phyloP scores from a whole-genome alignment of 1,140 invertebrate genomes.

The Diachasma alloeum region DNA sequence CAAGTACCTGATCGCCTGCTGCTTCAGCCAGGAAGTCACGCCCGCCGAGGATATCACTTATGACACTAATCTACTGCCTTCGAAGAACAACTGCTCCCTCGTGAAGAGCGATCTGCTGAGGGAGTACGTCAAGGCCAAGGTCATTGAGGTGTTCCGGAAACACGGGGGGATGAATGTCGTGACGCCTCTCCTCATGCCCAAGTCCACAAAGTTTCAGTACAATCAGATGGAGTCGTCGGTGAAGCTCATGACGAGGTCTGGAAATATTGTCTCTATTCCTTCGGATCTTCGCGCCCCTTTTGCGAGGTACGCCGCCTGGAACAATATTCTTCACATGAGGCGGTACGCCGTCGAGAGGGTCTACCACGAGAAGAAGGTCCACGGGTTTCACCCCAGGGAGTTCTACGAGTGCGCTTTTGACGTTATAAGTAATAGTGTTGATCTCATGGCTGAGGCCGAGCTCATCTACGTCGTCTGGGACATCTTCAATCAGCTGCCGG shows the following conservation, averaged over 20 bases:
- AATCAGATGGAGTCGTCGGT: slow-evolving; percentile 72
- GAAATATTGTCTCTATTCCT: slow-evolving; percentile 81
- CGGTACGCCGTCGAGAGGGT: slow-evolving; percentile 88
- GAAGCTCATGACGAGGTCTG: slow-evolving; percentile 84
- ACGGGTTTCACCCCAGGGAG: slow-evolving; percentile 88
- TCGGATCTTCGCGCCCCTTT: slow-evolving; percentile 81
- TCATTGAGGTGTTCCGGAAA: slow-evolving; percentile 75
- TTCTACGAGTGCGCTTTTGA: slow-evolving; percentile 93
- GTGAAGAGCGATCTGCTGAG: slow-evolving; percentile 42
- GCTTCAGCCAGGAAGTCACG: slow-evolving; percentile 73
- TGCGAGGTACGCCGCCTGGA: slow-evolving; percentile 84
- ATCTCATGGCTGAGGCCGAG: slow-evolving; percentile 85
- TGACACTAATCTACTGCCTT: slow-evolving; percentile 70
- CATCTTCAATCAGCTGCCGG: slow-evolving; percentile 77
- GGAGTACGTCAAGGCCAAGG: slow-evolving; percentile 57
- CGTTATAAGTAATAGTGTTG: slow-evolving; percentile 79
- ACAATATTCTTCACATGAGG: slow-evolving; percentile 80
- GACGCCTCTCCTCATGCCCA: slow-evolving; percentile 81
- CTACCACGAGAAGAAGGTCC: slow-evolving; percentile 80
- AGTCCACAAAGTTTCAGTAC: slow-evolving; percentile 65
- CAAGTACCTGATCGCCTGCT: slow-evolving; percentile 77
- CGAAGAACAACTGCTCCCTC: slow-evolving; percentile 44
- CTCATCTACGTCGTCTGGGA: slow-evolving; percentile 81
- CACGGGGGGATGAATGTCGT: slow-evolving; percentile 80
- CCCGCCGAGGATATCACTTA: slow-evolving; percentile 79